phyloP scores from a whole-genome alignment of 2,113 vertebrate species.

The Rhabdomys dilectus region DNA sequence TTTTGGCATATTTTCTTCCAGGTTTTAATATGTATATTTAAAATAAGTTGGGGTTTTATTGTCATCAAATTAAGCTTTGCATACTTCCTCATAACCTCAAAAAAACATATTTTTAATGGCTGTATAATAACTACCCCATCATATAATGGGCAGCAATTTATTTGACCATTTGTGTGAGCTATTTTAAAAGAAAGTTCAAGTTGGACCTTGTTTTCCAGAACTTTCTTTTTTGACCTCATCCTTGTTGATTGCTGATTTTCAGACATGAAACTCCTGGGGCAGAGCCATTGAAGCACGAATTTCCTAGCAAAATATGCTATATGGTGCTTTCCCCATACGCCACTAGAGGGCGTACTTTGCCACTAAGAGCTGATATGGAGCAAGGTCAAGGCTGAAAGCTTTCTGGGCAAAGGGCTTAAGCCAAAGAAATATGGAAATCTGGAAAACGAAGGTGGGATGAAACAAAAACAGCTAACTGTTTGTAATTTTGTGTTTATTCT shows the following conservation, averaged over 20 bases:
- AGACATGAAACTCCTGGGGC: not conserved
- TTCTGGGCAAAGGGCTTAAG: not conserved
- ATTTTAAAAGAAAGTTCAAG: constrained; percentile 27
- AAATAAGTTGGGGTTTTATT: not conserved
- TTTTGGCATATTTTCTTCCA: not conserved
- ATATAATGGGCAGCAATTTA: not conserved
- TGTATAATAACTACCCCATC: not conserved
- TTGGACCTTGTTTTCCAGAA: not conserved
- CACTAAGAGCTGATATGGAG: not conserved
- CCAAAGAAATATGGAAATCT: not conserved
- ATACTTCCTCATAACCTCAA: not conserved
- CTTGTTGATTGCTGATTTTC: not conserved
- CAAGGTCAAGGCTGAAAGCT: not conserved
- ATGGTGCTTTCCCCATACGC: not conserved
- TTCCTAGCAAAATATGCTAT: not conserved
- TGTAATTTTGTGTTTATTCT: not conserved
- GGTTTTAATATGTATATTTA: not conserved
- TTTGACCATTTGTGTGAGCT: not conserved
- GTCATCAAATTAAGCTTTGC: constrained; percentile 8
- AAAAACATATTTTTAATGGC: not conserved
- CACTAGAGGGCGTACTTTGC: constrained; percentile 41
- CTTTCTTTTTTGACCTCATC: not conserved
- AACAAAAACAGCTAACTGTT: not conserved
- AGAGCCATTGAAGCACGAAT: not conserved
- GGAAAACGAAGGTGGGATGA: not conserved